Conservation (phyloP, 2,797 vertebrate species). For the Leucoraja ocellata region DNA sequence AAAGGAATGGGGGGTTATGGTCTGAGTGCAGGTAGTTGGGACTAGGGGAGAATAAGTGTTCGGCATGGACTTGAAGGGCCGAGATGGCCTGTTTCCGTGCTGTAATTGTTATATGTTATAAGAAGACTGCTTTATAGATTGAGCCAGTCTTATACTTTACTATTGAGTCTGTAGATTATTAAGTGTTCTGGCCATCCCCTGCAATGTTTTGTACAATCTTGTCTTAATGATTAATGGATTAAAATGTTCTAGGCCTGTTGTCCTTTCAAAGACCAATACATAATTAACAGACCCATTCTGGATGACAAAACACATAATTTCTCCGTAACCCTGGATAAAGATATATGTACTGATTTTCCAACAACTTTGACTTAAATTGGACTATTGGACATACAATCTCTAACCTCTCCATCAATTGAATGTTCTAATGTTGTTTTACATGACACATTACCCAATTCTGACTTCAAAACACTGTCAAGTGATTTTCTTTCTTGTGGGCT, state of each 20-base stretch:
- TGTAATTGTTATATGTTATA: not conserved
- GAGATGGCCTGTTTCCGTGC: too few relatives aligned
- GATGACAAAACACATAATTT: not conserved
- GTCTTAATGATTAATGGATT: not conserved
- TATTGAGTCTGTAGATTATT: not conserved
- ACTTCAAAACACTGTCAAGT: not conserved
- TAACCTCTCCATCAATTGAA: not conserved
- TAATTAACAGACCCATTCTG: not conserved
- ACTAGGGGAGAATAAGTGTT: too few relatives aligned
- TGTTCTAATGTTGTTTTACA: not conserved
- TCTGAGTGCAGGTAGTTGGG: too few relatives aligned
- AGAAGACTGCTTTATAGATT: not conserved
- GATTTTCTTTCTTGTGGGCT: not conserved
- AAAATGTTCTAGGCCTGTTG: not conserved
- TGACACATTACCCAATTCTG: not conserved
- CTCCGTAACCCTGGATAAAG: not conserved
- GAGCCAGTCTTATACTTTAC: not conserved
- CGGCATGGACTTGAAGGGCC: too few relatives aligned
- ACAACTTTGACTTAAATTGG: not conserved
- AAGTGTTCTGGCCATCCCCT: not conserved
- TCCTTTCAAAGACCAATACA: not conserved
- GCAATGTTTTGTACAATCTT: not conserved
- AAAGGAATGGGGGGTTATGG: too few relatives aligned
- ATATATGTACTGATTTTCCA: not conserved
- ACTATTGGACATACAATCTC: not conserved